Percentiles rank a stretch among this genome's conserved stretches.
Evolutionary conservation across 2,113 vertebrate species (phyloP).

Genomic region (Mionectes macconnelli): DNA sequence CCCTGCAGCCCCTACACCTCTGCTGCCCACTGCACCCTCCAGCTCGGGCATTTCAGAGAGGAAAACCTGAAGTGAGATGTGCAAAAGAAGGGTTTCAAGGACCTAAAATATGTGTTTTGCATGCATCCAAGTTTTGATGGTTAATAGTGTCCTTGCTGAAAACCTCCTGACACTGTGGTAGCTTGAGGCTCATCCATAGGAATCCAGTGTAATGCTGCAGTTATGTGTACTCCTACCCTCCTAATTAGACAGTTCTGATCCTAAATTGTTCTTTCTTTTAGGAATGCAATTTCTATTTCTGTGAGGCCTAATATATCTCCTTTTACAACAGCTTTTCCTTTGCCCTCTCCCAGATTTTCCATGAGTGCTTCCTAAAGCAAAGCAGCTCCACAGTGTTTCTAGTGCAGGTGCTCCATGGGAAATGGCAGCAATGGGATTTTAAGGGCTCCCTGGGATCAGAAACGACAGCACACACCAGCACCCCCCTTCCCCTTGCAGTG

Average conservation of each 20-base stretch:
- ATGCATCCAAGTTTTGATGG: not conserved
- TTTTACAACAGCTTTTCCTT: not conserved
- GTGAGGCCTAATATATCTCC: not conserved
- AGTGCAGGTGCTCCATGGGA: not conserved
- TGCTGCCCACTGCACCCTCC: not conserved
- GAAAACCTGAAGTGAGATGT: not conserved
- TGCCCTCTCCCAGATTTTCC: not conserved
- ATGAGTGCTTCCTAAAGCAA: not conserved
- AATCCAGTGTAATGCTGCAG: not conserved
- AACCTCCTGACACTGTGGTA: not conserved
- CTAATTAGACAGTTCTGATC: not conserved
- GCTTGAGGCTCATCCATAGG: not conserved
- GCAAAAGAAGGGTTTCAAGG: not conserved
- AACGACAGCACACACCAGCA: not conserved
- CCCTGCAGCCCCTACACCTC: not conserved
- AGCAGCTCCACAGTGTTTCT: not conserved
- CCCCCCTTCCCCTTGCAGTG: not conserved
- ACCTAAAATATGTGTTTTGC: not conserved
- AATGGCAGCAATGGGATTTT: not conserved
- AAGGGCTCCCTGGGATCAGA: not conserved
- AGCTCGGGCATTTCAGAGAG: not conserved
- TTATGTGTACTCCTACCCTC: not conserved
- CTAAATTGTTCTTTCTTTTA: not conserved
- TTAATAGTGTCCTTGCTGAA: not conserved
- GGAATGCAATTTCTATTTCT: not conserved